Base-by-base conservation (phyloP, 2,113 vertebrate species). In the Pionites leucogaster region DNA sequence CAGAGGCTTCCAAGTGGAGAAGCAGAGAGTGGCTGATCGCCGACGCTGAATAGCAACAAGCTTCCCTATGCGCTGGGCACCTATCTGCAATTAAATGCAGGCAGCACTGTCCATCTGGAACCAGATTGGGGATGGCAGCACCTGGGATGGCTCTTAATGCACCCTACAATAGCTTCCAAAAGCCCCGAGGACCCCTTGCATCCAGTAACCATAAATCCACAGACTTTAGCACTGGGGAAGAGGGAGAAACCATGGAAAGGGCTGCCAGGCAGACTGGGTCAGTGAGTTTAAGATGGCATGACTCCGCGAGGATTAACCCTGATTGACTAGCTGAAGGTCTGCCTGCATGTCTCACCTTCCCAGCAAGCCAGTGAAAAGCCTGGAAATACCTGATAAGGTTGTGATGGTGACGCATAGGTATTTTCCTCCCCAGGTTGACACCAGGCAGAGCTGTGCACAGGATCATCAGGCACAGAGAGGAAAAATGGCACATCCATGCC, bases 301-400 rank as follows among this genome's bases (percentile, higher is more conserved):
- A 35, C n/a, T 22, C 33, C 4, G 1, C 18, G 18, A n/a, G 25
- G 55, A 53, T 28, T 37, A 50, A 47, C 28, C 16, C 52, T 8
- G 16, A 9, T 1, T 6, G 47, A 64, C 13, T 7, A 44, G 28
- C 23, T 28, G 69, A 35, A 68, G 49, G 16, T 72, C 18, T 92
- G 47, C 39, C 63, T 5, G 0, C 0, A 0, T 12, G 6, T 19
- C 22, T 65, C 8, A 20, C 37, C 22, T 52, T 44, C 18, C 59
- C 59, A 7, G 27, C 20, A 11, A 20, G 17, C 22, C 39, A 12
- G 15, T 5, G n/a, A 37, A 60, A 59, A 33, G 29, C 53, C 77
- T 53, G 49, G 37, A 16, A 65, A 76, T 46, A 72, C 31, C 31
- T 59, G 31, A 55, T 17, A 13, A 47, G 29, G 28, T 55, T 13